These are phyloP conservation scores for Trichogramma pretiosum DNA, from an alignment of 1,140 invertebrate genomes.

Conservation along the genomic window DNA sequence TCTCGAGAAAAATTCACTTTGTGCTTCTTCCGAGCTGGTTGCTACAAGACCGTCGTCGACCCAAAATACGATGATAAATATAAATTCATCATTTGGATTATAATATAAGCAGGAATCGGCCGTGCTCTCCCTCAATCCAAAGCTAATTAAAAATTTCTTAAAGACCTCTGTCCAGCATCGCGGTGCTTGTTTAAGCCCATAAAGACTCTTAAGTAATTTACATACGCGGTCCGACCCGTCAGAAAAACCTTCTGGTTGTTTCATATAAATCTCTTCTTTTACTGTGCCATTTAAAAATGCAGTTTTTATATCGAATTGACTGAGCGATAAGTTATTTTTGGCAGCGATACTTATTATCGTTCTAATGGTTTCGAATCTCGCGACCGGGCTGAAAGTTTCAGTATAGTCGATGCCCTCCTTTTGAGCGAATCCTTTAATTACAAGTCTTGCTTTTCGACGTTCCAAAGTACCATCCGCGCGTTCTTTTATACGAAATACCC, in stretches of 20 bases:
- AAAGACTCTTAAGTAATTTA: no score
- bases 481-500: conserved; percentile 16
- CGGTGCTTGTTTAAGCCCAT: no score
- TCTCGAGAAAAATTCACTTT: no score
- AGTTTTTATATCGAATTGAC: conserved; percentile 31
- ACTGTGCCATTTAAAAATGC: conserved; percentile 17
- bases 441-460: conserved; percentile 27
- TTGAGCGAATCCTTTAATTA: conserved; percentile 37
- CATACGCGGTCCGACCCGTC: no score
- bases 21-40: no score
- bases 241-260: conserved; percentile 23
- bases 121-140: no score
- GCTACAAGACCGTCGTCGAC: no score
- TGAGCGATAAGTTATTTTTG: conserved; percentile 32
- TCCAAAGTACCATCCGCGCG: not conserved
- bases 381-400: conserved; percentile 20
- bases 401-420: conserved; percentile 29
- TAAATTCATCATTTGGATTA: conserved; percentile 12
- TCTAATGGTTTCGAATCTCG: conserved; percentile 19
- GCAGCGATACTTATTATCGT: conserved; percentile 32
- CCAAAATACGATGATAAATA: not conserved
- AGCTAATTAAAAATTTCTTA: no score
- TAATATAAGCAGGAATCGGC: no score
- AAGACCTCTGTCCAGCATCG: no score
- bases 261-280: conserved; percentile 32